Conservation (phyloP, 2,888 invertebrate genomes). For the Boloria selene region DNA sequence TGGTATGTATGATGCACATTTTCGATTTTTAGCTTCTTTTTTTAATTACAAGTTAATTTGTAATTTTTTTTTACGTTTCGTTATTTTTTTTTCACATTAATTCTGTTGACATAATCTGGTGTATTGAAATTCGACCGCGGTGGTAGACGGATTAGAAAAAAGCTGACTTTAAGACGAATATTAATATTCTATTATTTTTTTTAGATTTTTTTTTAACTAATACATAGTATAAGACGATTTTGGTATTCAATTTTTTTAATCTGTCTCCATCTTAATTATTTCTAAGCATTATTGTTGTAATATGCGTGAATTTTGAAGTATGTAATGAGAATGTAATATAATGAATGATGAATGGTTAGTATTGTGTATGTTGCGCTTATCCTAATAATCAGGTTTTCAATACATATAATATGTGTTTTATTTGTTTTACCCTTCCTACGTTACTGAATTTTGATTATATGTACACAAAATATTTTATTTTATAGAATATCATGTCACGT, state of each 20-base stretch:
- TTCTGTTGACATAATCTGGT: slow-evolving; percentile 6
- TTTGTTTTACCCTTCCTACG: slow-evolving; percentile 44
- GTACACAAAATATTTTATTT: background rate
- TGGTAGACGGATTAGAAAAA: slow-evolving; percentile 11
- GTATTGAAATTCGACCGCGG: slow-evolving; percentile 4
- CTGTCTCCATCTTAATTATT: slow-evolving; percentile 10
- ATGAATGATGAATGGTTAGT: slow-evolving; percentile 41
- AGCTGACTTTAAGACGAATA: no score
- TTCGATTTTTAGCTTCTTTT: background rate
- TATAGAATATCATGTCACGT: slow-evolving; percentile 26
- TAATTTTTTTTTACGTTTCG: background rate
- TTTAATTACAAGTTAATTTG: background rate
- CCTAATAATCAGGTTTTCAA: slow-evolving; percentile 79
- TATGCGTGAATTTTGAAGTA: slow-evolving; percentile 38
- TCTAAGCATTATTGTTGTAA: slow-evolving; percentile 24
- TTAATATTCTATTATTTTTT: background rate
- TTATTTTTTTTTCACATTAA: slow-evolving; percentile 5
- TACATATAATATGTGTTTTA: slow-evolving; percentile 69
- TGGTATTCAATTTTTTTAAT: slow-evolving; percentile 1
- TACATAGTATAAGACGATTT: background rate
- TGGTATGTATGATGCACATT: background rate
- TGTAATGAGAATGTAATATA: slow-evolving; percentile 43
- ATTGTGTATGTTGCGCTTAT: slow-evolving; percentile 73
- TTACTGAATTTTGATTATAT: no score
- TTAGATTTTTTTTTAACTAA: background rate